A percentile compares a stretch with the other conserved stretches of the same genome.
Evolutionary conservation across 2,113 vertebrate species (phyloP).

Genomic region (Vidua macroura): DNA sequence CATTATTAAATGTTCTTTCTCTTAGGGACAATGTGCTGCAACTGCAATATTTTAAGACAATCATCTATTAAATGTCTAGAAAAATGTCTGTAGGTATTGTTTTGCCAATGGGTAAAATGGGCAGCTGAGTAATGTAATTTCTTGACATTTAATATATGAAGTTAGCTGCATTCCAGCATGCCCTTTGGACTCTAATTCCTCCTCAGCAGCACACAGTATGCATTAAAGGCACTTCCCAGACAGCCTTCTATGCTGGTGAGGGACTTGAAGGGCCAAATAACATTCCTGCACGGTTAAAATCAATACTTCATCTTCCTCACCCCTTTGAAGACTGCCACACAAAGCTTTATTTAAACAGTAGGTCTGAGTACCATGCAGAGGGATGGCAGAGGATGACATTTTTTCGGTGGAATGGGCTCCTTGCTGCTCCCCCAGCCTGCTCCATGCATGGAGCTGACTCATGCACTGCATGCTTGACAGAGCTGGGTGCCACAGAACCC

Average conservation of each 20-base stretch:
- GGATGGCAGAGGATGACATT: background rate
- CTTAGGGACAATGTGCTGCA: background rate
- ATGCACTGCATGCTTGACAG: background rate
- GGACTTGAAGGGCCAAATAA: background rate
- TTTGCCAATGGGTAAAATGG: background rate
- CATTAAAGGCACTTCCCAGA: background rate
- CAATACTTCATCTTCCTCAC: background rate
- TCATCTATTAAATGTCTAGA: background rate
- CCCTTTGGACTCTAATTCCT: background rate
- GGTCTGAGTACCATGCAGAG: background rate
- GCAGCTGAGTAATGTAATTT: background rate
- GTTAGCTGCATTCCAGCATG: background rate
- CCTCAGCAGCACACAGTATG: background rate
- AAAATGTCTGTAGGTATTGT: background rate
- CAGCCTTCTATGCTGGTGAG: background rate
- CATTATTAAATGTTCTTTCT: background rate
- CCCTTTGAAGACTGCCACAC: background rate
- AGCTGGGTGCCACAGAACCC: background rate
- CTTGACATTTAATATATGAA: background rate
- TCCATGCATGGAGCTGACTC: fast-evolving
- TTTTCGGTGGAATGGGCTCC: background rate
- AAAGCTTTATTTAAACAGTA: background rate
- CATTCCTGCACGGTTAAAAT: background rate
- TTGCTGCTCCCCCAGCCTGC: background rate
- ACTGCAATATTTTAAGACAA: background rate